phyloP scores from a whole-genome alignment of 1,140 invertebrate genomes.

The Drosophila albomicans region DNA sequence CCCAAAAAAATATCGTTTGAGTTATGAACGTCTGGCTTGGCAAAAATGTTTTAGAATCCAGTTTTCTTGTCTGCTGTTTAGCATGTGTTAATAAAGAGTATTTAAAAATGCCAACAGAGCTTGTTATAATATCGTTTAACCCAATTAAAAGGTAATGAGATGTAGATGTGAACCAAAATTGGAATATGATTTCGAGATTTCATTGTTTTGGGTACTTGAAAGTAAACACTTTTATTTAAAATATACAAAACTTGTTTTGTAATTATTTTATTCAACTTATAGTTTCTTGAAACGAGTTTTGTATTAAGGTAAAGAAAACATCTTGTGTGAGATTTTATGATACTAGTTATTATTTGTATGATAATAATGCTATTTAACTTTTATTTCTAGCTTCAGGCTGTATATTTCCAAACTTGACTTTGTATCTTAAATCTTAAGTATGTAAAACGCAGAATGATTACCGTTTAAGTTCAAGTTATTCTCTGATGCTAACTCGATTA shows the following conservation, averaged over 20 bases:
- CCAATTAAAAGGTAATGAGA: conserved; percentile 20
- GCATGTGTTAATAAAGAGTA: conserved; percentile 34
- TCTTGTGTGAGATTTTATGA: no score
- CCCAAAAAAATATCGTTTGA: background rate
- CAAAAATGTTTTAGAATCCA: conserved; percentile 22
- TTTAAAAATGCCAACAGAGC: conserved; percentile 12
- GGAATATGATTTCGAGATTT: no score
- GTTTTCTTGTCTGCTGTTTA: conserved; percentile 26
- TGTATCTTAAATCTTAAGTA: conserved; percentile 19
- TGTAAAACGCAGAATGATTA: background rate
- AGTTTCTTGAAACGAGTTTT: no score
- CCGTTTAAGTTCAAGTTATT: conserved; percentile 3
- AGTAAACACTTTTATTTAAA: no score
- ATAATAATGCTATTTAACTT: no score
- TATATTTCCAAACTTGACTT: background rate
- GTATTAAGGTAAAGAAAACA: no score
- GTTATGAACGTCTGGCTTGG: conserved; percentile 30
- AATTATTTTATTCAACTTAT: no score
- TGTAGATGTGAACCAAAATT: background rate
- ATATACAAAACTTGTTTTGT: no score
- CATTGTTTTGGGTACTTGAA: no score
- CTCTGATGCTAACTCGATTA: background rate
- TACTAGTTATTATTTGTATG: no score
- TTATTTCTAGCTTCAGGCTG: no score
- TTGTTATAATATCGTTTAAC: conserved; percentile 22